A percentile compares a stretch with the other conserved stretches of the same genome.
phyloP scores from a whole-genome alignment of 2,888 invertebrate species.

The Mythimna ferrago region DNA sequence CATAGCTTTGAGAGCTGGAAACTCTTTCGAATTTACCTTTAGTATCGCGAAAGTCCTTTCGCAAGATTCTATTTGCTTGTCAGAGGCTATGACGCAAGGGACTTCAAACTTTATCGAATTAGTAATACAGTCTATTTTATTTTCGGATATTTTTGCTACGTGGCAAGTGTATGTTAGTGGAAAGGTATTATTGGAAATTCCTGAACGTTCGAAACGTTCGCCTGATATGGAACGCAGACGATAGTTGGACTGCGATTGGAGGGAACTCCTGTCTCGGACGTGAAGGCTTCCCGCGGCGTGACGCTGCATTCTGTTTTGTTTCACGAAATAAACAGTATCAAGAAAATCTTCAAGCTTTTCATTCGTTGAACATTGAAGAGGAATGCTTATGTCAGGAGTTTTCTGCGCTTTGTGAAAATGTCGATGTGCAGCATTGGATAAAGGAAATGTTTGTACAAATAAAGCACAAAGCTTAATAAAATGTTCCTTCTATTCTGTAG shows the following conservation, averaged over 20 bases:
- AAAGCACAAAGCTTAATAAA: not conserved
- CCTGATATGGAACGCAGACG: slow-evolving; percentile 83
- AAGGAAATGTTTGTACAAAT: slow-evolving; percentile 29
- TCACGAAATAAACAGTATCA: slow-evolving; percentile 58
- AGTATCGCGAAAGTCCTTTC: slow-evolving; percentile 76
- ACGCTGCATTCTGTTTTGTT: slow-evolving; percentile 71
- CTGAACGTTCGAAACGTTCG: slow-evolving; percentile 82
- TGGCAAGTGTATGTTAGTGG: slow-evolving; percentile 54
- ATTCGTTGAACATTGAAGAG: slow-evolving; percentile 28
- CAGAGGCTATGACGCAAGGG: slow-evolving; percentile 21
- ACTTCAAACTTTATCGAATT: slow-evolving; percentile 63
- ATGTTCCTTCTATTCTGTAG: not conserved
- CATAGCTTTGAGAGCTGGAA: slow-evolving; percentile 79
- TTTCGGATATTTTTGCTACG: slow-evolving; percentile 19
- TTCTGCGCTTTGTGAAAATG: slow-evolving; percentile 20
- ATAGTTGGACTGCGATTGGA: slow-evolving; percentile 85
- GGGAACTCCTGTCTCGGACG: slow-evolving; percentile 77
- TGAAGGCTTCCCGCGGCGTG: slow-evolving; percentile 76
- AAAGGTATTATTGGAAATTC: slow-evolving; percentile 88
- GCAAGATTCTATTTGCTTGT: slow-evolving; percentile 69
- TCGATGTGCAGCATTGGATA: slow-evolving; percentile 11
- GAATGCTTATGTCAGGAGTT: slow-evolving; percentile 32
- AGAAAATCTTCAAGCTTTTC: slow-evolving; percentile 49
- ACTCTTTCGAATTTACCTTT: slow-evolving; percentile 87
- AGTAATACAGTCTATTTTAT: slow-evolving; percentile 51